phyloP scores from a whole-genome alignment of 2,888 invertebrate species.

The Diplolepis rosae region DNA sequence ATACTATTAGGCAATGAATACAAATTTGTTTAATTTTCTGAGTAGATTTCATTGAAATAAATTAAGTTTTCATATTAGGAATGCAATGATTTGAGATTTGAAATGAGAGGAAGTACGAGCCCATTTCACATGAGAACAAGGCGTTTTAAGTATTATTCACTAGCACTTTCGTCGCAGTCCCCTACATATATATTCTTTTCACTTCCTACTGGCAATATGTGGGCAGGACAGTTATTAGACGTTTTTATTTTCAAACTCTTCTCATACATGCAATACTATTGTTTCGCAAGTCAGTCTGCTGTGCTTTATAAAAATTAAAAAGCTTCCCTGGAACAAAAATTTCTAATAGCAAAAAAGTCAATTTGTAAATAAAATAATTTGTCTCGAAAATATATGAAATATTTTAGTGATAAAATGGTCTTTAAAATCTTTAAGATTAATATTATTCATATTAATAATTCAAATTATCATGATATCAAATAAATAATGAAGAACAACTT shows the following conservation, averaged over 20 bases:
- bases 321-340: not conserved
- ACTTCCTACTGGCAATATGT: conserved; percentile 39
- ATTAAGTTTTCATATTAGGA: too few relatives aligned
- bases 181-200: conserved; percentile 38
- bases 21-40: too few relatives aligned
- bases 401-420: too few relatives aligned
- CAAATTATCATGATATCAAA: too few relatives aligned
- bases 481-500: too few relatives aligned
- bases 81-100: not conserved
- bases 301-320: conserved; percentile 20
- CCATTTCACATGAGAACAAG: conserved; percentile 13
- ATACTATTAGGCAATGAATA: too few relatives aligned
- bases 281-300: conserved; percentile 34
- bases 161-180: conserved; percentile 39
- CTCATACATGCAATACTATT: not conserved
- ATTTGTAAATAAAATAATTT: too few relatives aligned
- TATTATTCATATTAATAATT: too few relatives aligned
- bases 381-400: too few relatives aligned
- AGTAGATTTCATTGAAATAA: too few relatives aligned
- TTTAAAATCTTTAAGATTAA: too few relatives aligned
- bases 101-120: conserved; percentile 10
- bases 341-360: not conserved
- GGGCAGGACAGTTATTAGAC: conserved; percentile 40
- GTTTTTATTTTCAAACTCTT: conserved; percentile 37
- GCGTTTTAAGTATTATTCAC: conserved; percentile 35